Conservation (phyloP, 2,888 invertebrate genomes). For the Heteromurus nitidus region DNA sequence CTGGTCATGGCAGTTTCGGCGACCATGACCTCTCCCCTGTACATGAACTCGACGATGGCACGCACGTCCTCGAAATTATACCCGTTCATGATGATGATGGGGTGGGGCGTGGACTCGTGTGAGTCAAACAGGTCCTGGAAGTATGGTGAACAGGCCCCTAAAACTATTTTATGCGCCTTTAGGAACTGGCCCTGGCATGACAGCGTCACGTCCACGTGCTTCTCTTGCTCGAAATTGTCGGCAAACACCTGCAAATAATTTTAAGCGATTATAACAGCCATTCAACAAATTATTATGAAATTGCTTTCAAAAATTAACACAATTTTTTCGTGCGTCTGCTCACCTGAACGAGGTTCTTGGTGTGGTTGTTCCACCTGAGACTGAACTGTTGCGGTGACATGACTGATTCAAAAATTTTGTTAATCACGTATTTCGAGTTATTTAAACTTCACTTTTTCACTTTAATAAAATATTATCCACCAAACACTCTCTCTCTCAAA, state of each 20-base stretch:
- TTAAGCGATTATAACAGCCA: not conserved
- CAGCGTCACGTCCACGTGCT: slow-evolving; percentile 77
- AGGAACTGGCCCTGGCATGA: slow-evolving; percentile 77
- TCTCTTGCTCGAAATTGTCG: slow-evolving; percentile 76
- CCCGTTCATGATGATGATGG: slow-evolving; percentile 77
- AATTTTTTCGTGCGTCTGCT: not conserved
- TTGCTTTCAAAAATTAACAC: not conserved
- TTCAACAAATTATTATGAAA: not conserved
- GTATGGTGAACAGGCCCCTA: slow-evolving; percentile 78
- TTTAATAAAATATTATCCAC: not conserved
- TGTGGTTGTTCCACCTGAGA: slow-evolving; percentile 78
- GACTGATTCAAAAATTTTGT: not conserved
- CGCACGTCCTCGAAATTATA: slow-evolving; percentile 76
- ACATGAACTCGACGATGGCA: slow-evolving; percentile 77
- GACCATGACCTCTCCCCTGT: slow-evolving; percentile 78
- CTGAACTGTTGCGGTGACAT: slow-evolving; percentile 76
- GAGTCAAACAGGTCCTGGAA: slow-evolving; percentile 77
- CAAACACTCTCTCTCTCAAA: not conserved
- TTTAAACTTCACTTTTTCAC: not conserved
- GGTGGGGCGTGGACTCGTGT: slow-evolving; percentile 75
- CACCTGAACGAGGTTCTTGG: slow-evolving; percentile 77
- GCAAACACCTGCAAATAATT: slow-evolving; percentile 75
- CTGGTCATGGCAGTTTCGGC: slow-evolving; percentile 76
- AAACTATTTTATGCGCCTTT: slow-evolving; percentile 77
- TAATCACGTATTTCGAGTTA: not conserved